These are phyloP conservation scores for Nothobranchius kuhntae DNA, from an alignment of 2,113 vertebrate genomes.

Conservation along the genomic window DNA sequence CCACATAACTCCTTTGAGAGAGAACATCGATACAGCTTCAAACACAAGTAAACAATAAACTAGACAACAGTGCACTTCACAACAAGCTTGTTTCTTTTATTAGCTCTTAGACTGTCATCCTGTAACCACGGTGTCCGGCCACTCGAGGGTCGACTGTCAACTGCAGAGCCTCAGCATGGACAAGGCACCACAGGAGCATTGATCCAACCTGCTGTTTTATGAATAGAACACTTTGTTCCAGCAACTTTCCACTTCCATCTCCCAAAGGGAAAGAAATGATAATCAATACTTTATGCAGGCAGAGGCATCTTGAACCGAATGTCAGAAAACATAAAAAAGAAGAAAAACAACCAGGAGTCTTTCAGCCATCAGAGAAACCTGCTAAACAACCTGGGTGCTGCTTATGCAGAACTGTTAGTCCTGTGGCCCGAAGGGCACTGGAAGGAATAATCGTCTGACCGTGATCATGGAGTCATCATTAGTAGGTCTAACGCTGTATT, in stretches of 20 bases:
- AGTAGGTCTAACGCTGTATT: too few relatives aligned
- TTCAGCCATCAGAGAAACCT: constrained; percentile 5
- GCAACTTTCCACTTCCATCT: constrained; percentile 33
- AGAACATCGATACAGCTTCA: constrained; percentile 14
- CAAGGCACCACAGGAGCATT: constrained; percentile 31
- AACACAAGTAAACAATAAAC: constrained; percentile 7
- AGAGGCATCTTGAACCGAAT: constrained; percentile 42
- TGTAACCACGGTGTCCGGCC: constrained; percentile 27
- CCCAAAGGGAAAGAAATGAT: constrained; percentile 38
- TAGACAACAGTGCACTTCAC: constrained; percentile 2
- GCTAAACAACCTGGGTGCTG: background rate
- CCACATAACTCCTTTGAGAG: background rate
- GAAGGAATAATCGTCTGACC: too few relatives aligned
- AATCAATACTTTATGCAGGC: constrained; percentile 51
- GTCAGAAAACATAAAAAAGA: background rate
- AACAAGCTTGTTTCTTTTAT: constrained; percentile 8
- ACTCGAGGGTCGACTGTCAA: constrained; percentile 1
- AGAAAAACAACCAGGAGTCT: constrained; percentile 2
- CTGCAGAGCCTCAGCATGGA: constrained; percentile 25
- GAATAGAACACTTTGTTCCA: constrained; percentile 52
- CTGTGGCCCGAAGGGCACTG: too few relatives aligned
- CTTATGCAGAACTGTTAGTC: background rate
- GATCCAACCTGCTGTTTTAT: constrained; percentile 46
- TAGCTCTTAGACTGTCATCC: constrained; percentile 25
- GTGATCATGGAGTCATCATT: too few relatives aligned